Base-by-base conservation (phyloP, 92 coral and sea anemone species). In the Parazoanthus swiftii region DNA sequence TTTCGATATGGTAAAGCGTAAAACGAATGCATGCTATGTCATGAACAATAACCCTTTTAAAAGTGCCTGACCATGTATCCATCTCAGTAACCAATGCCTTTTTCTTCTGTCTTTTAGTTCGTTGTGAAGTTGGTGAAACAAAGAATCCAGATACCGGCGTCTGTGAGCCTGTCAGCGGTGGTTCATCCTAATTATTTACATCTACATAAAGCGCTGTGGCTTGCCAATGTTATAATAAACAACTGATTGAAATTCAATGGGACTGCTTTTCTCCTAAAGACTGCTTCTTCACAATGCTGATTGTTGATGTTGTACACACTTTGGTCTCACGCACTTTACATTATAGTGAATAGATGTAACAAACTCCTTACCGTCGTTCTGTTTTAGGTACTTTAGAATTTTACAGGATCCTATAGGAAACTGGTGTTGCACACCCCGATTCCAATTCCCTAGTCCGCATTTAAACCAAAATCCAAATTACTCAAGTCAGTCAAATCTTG, bases 81-180 rank as follows among this genome's bases (percentile, higher is more conserved):
- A 48, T 11, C 51, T 48, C 11, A 48, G 5, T 73, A 2, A 35
- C 44, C 10, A 8, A 2, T 35, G 46, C 33, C 5, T 9, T 75
- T 36, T 75, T 10, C 50, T 75, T 36, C 6, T 36, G 10, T 36
- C 79, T 39, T 36, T 75, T 25, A 75, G 79, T 38, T 36, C 79
- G 79, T 2, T 75, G 79, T 25, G n/a, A 75, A 75, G 44, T 21
- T 20, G 79, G 44, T 11, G 79, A 75, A 39, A 37, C 79, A 39
- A 75, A 75, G 79, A 75, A 75, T 18, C 79, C 79, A 39, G 44
- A 75, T 75, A 75, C 79, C 4, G 50, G 79, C 23, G 79, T 39
- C 79, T 75, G 79, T 51, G 51, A 76, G 48, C 80, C 80, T 18
- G 23, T n/a, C 56, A 39, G 80, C 80, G 54, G 80, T 76, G 56